phyloP scores from a whole-genome alignment of 2,113 vertebrate species.

The Pelvicachromis taeniatus region DNA sequence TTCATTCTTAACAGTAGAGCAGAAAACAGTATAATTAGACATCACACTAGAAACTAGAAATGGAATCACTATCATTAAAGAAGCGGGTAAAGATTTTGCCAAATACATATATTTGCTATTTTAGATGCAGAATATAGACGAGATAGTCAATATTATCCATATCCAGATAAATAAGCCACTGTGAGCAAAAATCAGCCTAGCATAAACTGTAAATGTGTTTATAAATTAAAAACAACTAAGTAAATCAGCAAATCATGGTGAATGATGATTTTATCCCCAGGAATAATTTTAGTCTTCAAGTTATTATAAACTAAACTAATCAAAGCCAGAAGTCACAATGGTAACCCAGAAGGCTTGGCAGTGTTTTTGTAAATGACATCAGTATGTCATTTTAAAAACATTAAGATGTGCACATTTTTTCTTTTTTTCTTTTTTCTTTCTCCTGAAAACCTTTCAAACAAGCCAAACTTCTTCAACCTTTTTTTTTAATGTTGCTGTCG shows the following conservation, averaged over 20 bases:
- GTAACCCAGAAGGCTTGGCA: background rate
- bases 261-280: too few relatives aligned
- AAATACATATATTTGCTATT: background rate
- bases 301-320: background rate
- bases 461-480: background rate
- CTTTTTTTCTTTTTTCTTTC: too few relatives aligned
- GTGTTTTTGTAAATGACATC: background rate
- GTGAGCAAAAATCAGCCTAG: too few relatives aligned
- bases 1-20: conserved; percentile 59
- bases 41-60: background rate
- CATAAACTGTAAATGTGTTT: too few relatives aligned
- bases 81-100: background rate
- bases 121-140: background rate
- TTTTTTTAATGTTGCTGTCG: background rate
- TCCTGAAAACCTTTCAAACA: too few relatives aligned
- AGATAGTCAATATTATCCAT: background rate
- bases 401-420: background rate
- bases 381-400: background rate
- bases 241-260: too few relatives aligned
- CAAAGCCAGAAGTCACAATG: background rate
- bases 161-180: too few relatives aligned
- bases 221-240: too few relatives aligned
- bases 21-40: background rate
- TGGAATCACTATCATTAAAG: background rate
- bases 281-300: too few relatives aligned